A percentile compares a stretch with the other conserved stretches of the same genome.
Evolutionary conservation across 2,113 vertebrate species (phyloP).

Genomic region (Telmatochromis sp.): DNA sequence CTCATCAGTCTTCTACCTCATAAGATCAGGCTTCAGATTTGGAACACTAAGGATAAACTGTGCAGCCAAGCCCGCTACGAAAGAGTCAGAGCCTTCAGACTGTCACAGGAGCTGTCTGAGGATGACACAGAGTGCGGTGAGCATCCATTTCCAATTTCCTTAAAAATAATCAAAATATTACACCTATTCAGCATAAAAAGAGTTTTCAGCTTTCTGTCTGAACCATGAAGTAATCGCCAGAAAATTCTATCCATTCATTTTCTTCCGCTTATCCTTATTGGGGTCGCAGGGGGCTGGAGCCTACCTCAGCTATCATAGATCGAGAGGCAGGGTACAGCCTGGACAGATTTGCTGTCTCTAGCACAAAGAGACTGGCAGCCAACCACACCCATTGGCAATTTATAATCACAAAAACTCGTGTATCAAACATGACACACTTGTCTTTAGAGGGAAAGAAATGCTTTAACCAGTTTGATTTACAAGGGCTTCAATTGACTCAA

Average conservation of each 20-base stretch:
- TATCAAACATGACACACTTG: not conserved
- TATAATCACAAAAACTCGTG: not conserved
- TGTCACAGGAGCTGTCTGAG: not conserved
- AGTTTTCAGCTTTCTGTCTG: not conserved
- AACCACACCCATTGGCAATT: not conserved
- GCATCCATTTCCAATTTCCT: not conserved
- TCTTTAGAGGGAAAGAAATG: not conserved
- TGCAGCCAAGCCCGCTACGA: constrained; percentile 57
- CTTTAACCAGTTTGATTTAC: not conserved
- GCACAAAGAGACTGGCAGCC: not conserved
- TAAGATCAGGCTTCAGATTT: constrained; percentile 72
- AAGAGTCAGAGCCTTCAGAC: constrained; percentile 42
- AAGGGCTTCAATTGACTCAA: not conserved
- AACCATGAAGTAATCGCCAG: not conserved
- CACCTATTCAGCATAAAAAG: not conserved
- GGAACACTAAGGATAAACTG: constrained; percentile 71
- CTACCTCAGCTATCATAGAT: not conserved
- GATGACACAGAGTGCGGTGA: constrained; percentile 25
- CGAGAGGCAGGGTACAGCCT: not conserved
- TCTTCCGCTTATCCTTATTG: not conserved
- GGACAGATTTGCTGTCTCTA: not conserved
- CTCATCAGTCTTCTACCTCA: constrained; percentile 72
- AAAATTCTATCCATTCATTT: accelerated
- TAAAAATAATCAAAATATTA: not conserved
- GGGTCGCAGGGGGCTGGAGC: accelerated